phyloP scores from a whole-genome alignment of 1,140 invertebrate species.

The Brachionus koreanus region DNA sequence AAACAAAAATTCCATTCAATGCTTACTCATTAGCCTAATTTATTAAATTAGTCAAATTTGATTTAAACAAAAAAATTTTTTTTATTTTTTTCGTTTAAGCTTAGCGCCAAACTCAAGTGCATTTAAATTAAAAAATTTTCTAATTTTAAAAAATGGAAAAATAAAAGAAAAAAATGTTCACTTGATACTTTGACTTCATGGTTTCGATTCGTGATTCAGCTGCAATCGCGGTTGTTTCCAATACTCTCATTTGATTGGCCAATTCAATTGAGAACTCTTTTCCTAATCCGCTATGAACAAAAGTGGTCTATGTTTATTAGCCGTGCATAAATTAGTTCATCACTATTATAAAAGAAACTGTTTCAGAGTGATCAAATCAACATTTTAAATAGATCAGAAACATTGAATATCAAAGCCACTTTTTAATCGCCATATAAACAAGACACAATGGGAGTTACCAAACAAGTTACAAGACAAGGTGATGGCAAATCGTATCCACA shows the following conservation, averaged over 20 bases:
- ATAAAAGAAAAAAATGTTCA: background rate
- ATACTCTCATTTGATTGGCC: background rate
- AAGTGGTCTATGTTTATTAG: background rate
- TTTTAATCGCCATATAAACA: background rate
- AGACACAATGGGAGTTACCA: constrained; percentile 17
- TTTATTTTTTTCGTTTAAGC: too few relatives aligned
- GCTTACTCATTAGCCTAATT: background rate
- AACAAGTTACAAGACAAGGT: constrained; percentile 25
- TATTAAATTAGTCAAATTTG: too few relatives aligned
- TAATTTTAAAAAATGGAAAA: too few relatives aligned
- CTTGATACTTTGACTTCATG: background rate
- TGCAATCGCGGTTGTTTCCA: background rate
- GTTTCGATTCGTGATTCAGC: background rate
- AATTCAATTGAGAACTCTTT: background rate
- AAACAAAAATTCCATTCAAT: background rate
- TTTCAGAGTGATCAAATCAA: background rate
- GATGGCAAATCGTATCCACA: constrained; percentile 29
- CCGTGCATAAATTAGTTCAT: background rate
- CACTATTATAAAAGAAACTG: background rate
- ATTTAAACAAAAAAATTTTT: too few relatives aligned
- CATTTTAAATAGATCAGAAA: background rate
- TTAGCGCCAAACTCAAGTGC: too few relatives aligned
- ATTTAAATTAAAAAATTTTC: too few relatives aligned
- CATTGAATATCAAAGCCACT: background rate
- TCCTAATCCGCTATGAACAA: background rate